These are phyloP conservation scores for Odontomachus brunneus DNA, from an alignment of 1,140 invertebrate species.

Conservation along the genomic window DNA sequence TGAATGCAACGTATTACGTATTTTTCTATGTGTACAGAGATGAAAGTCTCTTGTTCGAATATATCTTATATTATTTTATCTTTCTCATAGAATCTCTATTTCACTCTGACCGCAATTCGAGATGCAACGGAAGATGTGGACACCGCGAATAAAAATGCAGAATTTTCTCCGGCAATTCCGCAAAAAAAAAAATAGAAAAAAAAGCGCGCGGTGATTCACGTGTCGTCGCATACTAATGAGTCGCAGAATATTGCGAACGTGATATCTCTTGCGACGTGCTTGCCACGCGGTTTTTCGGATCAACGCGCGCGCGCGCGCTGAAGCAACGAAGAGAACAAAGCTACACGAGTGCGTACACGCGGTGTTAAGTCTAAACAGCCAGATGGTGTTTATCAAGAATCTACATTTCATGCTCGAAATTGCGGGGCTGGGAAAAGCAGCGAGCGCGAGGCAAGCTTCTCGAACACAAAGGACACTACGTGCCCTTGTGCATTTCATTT, in stretches of 20 bases:
- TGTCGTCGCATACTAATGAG: conserved; percentile 21
- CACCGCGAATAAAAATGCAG: too few relatives aligned
- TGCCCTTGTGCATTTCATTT: not conserved
- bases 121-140: too few relatives aligned
- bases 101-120: too few relatives aligned
- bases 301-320: not conserved
- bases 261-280: conserved; percentile 30
- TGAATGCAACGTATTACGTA: too few relatives aligned
- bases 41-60: too few relatives aligned
- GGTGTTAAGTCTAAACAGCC: not conserved
- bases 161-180: too few relatives aligned
- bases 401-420: not conserved
- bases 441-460: not conserved
- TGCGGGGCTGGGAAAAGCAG: not conserved
- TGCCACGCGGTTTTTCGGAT: conserved; percentile 8
- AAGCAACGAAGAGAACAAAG: not conserved
- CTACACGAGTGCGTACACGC: not conserved
- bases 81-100: too few relatives aligned
- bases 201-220: not conserved
- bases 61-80: too few relatives aligned
- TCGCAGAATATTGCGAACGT: not conserved
- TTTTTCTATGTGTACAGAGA: too few relatives aligned
- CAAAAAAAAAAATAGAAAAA: not conserved
- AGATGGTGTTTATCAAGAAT: not conserved
- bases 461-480: not conserved